Conservation (phyloP, 1,140 invertebrate species). For the Trissolcus basalis region DNA sequence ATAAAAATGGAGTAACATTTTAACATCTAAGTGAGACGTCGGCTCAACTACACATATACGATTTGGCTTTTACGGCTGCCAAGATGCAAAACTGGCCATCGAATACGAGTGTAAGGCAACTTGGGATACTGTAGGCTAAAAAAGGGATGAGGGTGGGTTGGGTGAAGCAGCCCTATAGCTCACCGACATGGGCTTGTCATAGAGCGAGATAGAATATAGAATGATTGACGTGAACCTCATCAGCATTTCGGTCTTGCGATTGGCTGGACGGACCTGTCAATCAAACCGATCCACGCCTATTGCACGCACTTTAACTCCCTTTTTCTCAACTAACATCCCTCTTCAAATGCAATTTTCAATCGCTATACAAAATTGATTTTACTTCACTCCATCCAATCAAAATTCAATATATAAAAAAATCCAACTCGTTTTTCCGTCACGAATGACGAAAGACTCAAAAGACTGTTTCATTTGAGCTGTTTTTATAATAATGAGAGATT, state of each 20-base stretch:
- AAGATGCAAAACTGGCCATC: constrained; percentile 72
- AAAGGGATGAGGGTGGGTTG: constrained; percentile 53
- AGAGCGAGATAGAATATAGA: constrained; percentile 66
- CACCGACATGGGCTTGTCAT: constrained; percentile 66
- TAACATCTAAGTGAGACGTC: constrained; percentile 17
- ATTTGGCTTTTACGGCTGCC: constrained; percentile 55
- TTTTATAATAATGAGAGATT: constrained; percentile 43
- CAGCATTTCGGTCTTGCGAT: constrained; percentile 75
- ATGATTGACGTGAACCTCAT: constrained; percentile 77
- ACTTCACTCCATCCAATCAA: neutral
- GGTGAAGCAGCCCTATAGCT: constrained; percentile 60
- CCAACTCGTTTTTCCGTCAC: neutral
- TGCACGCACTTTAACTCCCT: constrained; percentile 56
- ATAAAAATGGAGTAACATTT: constrained; percentile 48
- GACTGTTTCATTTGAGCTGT: constrained; percentile 20
- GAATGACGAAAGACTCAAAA: neutral
- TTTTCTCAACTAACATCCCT: constrained; percentile 22
- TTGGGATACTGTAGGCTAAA: constrained; percentile 60
- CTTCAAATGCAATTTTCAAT: constrained; percentile 29
- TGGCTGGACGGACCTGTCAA: constrained; percentile 76
- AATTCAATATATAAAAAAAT: neutral
- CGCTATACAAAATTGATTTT: neutral
- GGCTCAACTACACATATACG: constrained; percentile 40
- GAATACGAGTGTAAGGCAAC: constrained; percentile 67
- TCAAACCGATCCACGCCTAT: constrained; percentile 74